Percentiles rank a stretch among this genome's conserved stretches.
Evolutionary conservation across 2,888 invertebrate genomes (phyloP).

Genomic region (Athetis lepigone): DNA sequence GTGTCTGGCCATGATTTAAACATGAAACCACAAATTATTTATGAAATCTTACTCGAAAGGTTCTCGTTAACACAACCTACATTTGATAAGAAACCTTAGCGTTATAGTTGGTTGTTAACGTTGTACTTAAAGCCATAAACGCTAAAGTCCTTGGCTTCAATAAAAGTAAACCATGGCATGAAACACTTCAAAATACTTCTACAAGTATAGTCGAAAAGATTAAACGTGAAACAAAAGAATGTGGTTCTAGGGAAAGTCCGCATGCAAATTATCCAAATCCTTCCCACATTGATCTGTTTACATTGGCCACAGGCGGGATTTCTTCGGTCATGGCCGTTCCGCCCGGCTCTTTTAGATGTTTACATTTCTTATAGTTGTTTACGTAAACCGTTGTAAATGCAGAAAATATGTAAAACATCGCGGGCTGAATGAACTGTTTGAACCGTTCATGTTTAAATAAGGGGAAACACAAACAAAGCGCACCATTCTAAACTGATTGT

Average conservation of each 20-base stretch:
- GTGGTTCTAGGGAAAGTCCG: constrained; percentile 10
- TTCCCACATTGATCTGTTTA: constrained; percentile 49
- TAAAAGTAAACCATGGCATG: constrained; percentile 31
- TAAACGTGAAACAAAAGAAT: constrained; percentile 15
- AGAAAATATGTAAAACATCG: constrained; percentile 19
- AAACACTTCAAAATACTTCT: constrained; percentile 7
- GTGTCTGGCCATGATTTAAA: not conserved
- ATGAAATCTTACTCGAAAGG: not conserved
- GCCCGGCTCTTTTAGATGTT: constrained; percentile 19
- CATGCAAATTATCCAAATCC: not conserved
- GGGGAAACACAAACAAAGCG: constrained; percentile 38
- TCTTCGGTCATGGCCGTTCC: constrained; percentile 31
- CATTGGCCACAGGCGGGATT: constrained; percentile 13
- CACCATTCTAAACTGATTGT: constrained; percentile 52
- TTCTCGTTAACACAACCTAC: not conserved
- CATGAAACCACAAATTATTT: constrained; percentile 2
- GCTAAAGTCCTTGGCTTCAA: constrained; percentile 28
- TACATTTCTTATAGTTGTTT: constrained; percentile 32
- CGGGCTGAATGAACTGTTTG: constrained; percentile 21
- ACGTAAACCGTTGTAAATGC: constrained; percentile 14
- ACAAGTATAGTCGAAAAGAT: constrained; percentile 6
- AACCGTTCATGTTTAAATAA: constrained; percentile 27
- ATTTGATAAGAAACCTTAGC: constrained; percentile 39
- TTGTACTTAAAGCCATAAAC: constrained; percentile 24
- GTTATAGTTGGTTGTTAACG: constrained; percentile 25